Conservation (phyloP, 1,140 invertebrate species). For the Heliconius congener region DNA sequence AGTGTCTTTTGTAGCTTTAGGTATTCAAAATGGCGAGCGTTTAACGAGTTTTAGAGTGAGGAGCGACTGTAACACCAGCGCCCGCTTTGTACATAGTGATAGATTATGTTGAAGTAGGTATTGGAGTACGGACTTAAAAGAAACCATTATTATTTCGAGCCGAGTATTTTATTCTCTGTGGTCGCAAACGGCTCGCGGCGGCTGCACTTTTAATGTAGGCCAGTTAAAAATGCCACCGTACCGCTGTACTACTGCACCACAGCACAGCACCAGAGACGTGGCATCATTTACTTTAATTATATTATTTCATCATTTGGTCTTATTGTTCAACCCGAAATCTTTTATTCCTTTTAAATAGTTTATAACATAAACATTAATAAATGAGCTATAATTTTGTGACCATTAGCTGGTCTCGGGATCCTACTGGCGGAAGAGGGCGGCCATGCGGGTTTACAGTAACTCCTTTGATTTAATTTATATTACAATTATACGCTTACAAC, state of each 20-base stretch:
- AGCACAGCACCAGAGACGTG: no score
- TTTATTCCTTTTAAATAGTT: no score
- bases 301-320: no score
- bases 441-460: no score
- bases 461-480: no score
- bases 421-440: no score
- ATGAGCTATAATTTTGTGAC: no score
- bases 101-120: neutral
- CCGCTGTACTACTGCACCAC: neutral
- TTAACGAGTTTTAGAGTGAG: neutral
- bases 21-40: neutral
- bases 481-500: no score
- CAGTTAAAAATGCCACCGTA: slow-evolving; percentile 1
- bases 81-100: neutral
- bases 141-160: neutral
- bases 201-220: slow-evolving; percentile 24
- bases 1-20: neutral
- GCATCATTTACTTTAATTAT: no score
- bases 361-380: no score
- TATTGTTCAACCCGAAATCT: no score
- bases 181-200: neutral
- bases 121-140: neutral
- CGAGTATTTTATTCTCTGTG: neutral
- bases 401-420: no score
- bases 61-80: neutral